phyloP scores from a whole-genome alignment of 2,113 vertebrate genomes.

The Hystrix brachyura region DNA sequence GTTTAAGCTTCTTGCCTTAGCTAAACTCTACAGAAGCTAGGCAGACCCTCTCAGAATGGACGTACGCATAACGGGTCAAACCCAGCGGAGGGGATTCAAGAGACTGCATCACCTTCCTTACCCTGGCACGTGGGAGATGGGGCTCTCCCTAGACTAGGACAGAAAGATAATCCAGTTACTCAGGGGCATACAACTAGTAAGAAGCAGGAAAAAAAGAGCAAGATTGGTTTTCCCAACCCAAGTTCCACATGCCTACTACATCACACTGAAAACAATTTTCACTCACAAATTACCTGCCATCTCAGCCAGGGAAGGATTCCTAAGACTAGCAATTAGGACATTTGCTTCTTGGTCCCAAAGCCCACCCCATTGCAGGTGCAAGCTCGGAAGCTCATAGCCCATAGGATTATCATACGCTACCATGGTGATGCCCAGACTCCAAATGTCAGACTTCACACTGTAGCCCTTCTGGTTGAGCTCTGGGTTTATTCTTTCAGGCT shows the following conservation, averaged over 20 bases:
- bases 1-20: background rate
- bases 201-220: background rate
- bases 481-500: slow-evolving; percentile 99
- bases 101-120: background rate
- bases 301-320: background rate
- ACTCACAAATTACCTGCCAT: background rate
- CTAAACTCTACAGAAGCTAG: background rate
- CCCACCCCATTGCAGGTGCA: background rate
- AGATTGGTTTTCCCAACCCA: background rate
- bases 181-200: background rate
- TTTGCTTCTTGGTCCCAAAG: background rate
- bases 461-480: slow-evolving; percentile 99
- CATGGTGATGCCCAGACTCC: slow-evolving; percentile 99
- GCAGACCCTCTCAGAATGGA: background rate
- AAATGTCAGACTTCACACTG: slow-evolving; percentile 98
- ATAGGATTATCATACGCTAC: slow-evolving; percentile 82
- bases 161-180: background rate
- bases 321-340: fast-evolving
- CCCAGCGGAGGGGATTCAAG: background rate
- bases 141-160: background rate
- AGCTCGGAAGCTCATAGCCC: background rate
- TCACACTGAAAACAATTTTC: background rate
- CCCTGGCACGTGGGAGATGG: fast-evolving
- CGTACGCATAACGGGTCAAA: background rate
- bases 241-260: fast-evolving